Evolutionary conservation across 1,140 invertebrate species (phyloP).

Genomic region (Conopomorpha cramerella): DNA sequence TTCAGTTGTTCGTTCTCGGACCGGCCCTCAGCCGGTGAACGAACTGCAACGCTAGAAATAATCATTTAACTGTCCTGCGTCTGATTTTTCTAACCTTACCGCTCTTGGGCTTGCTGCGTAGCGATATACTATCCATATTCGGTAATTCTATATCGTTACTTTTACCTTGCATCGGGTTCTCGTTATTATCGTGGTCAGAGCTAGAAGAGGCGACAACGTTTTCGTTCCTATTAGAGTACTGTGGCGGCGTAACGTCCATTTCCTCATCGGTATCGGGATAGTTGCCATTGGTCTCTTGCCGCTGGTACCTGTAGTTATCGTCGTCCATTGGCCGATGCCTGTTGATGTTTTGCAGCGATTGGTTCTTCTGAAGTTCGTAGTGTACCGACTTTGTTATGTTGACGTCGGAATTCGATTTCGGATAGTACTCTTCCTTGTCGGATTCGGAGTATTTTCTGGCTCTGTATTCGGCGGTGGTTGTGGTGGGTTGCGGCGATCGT

Average conservation of each 20-base stretch:
- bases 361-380: slow-evolving; percentile 35
- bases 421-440: slow-evolving; percentile 38
- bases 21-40: slow-evolving; percentile 31
- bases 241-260: slow-evolving; percentile 15
- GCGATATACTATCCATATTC: slow-evolving; percentile 32
- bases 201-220: slow-evolving; percentile 37
- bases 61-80: slow-evolving; percentile 53
- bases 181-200: slow-evolving; percentile 36
- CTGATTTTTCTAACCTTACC: slow-evolving; percentile 40
- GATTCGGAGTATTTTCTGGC: slow-evolving; percentile 35
- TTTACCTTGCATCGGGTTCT: slow-evolving; percentile 17
- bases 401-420: slow-evolving; percentile 36
- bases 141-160: slow-evolving; percentile 24
- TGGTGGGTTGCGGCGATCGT: slow-evolving; percentile 23
- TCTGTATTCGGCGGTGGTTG: slow-evolving; percentile 7
- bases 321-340: slow-evolving; percentile 31
- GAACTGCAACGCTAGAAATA: slow-evolving; percentile 42
- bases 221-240: slow-evolving; percentile 24
- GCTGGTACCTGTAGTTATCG: slow-evolving; percentile 25
- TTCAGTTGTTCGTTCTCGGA: slow-evolving; percentile 10
- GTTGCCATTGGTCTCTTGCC: slow-evolving; percentile 37
- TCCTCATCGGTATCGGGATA: slow-evolving; percentile 35
- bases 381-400: slow-evolving; percentile 26
- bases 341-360: slow-evolving; percentile 48
- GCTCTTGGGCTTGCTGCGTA: slow-evolving; percentile 26